phyloP scores from a whole-genome alignment of 2,797 vertebrate species.

The Chaetodon trifasciatus region DNA sequence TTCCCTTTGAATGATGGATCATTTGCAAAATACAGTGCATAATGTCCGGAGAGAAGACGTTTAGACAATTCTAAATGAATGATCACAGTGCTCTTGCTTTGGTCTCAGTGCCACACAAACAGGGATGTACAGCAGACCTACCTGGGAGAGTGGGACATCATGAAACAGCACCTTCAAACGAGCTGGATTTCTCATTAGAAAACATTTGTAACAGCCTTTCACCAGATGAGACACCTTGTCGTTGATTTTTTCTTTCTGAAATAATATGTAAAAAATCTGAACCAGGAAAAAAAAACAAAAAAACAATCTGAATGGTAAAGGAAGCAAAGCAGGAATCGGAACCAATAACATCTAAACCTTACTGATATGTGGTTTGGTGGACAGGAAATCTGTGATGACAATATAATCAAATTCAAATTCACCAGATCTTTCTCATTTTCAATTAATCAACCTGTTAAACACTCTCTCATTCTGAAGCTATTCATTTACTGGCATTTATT shows the following conservation, averaged over 20 bases:
- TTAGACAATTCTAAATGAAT: background rate
- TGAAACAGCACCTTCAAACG: background rate
- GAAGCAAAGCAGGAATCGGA: too few relatives aligned
- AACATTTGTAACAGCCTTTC: too few relatives aligned
- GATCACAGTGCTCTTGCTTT: background rate
- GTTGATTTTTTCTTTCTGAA: background rate
- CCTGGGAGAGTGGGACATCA: background rate
- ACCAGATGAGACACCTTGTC: too few relatives aligned
- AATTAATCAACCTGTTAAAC: constrained; percentile 2
- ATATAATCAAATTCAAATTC: background rate
- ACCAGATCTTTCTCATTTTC: background rate
- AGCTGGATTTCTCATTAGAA: background rate
- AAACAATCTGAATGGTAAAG: background rate
- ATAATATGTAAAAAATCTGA: background rate
- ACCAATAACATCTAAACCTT: too few relatives aligned
- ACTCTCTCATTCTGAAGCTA: background rate
- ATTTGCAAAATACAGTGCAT: background rate
- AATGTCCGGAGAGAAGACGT: background rate
- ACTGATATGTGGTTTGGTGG: background rate
- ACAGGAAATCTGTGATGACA: background rate
- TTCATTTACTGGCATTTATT: background rate
- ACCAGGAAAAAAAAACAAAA: background rate
- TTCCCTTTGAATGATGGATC: too few relatives aligned
- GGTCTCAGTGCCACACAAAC: background rate
- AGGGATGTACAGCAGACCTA: background rate